phyloP scores from a whole-genome alignment of 2,113 vertebrate genomes.

The Sturnus vulgaris region DNA sequence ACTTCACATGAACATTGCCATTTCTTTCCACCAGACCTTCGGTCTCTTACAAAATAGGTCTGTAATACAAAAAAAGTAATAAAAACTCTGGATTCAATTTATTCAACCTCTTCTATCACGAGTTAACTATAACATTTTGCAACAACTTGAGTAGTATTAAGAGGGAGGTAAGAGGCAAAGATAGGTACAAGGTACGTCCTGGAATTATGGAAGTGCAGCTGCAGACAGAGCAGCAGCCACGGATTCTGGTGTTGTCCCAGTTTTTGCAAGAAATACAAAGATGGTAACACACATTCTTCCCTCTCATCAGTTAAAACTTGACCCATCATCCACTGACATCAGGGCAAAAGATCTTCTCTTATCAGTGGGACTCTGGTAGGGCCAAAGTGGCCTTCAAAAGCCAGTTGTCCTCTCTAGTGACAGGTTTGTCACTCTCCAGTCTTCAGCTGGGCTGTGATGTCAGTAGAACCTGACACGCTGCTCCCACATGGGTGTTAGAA shows the following conservation, averaged over 20 bases:
- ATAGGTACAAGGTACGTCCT: neutral
- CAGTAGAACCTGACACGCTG: conserved; percentile 57
- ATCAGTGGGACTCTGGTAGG: neutral
- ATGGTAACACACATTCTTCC: neutral
- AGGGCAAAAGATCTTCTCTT: neutral
- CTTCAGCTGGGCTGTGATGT: neutral
- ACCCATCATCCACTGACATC: neutral
- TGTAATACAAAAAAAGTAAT: conserved; percentile 53
- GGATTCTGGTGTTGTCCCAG: neutral
- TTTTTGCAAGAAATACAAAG: neutral
- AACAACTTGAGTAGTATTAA: neutral
- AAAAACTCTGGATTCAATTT: conserved; percentile 49
- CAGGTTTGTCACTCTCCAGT: neutral
- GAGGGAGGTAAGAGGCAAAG: neutral
- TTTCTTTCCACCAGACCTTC: conserved; percentile 28
- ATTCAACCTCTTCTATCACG: conserved; percentile 22
- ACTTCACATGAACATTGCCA: conserved; percentile 1
- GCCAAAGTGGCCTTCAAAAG: neutral
- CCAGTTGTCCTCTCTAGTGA: neutral
- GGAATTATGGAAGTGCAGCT: neutral
- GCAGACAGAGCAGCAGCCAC: neutral
- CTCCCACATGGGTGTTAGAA: neutral
- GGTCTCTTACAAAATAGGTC: conserved; percentile 39
- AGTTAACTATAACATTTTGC: conserved; percentile 10
- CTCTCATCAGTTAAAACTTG: neutral